These are phyloP conservation scores for Folsomia manolachei DNA, from an alignment of 2,888 invertebrate genomes.

Conservation along the genomic window DNA sequence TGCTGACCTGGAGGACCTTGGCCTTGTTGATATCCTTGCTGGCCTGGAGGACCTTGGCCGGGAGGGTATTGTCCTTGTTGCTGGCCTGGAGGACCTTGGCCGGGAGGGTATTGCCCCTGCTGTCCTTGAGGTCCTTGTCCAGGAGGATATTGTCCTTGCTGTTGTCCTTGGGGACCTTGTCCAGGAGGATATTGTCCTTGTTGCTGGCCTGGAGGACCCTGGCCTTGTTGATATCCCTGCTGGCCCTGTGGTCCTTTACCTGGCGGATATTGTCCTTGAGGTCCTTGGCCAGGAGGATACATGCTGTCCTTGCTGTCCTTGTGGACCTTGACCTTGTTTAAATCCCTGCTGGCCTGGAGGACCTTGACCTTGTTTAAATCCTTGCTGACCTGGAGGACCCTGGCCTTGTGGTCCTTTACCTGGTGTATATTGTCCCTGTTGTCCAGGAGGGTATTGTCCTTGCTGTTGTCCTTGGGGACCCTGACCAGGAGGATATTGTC, in stretches of 20 bases:
- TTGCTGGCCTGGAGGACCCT: background rate
- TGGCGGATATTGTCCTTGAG: background rate
- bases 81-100: background rate
- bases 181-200: slow-evolving; percentile 38
- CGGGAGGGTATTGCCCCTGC: background rate
- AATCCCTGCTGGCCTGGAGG: background rate
- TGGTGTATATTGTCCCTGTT: background rate
- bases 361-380: background rate
- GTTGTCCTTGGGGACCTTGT: background rate
- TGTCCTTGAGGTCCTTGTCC: background rate
- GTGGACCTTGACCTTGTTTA: background rate
- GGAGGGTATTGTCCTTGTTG: background rate
- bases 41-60: slow-evolving; percentile 47
- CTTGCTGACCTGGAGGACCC: background rate
- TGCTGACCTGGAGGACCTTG: background rate
- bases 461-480: background rate
- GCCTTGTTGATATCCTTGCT: slow-evolving; percentile 50
- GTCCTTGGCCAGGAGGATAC: slow-evolving; percentile 41
- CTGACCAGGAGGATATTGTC: background rate
- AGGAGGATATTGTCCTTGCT: background rate
- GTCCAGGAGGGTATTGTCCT: background rate
- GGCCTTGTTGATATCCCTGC: slow-evolving; percentile 1
- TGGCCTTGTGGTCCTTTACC: background rate
- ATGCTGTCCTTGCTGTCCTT: background rate
- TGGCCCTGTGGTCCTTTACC: background rate